A percentile compares a stretch with the other conserved stretches of the same genome.
Evolutionary conservation across 2,797 vertebrate species (phyloP).

Genomic region (Eutrigla gurnardus): DNA sequence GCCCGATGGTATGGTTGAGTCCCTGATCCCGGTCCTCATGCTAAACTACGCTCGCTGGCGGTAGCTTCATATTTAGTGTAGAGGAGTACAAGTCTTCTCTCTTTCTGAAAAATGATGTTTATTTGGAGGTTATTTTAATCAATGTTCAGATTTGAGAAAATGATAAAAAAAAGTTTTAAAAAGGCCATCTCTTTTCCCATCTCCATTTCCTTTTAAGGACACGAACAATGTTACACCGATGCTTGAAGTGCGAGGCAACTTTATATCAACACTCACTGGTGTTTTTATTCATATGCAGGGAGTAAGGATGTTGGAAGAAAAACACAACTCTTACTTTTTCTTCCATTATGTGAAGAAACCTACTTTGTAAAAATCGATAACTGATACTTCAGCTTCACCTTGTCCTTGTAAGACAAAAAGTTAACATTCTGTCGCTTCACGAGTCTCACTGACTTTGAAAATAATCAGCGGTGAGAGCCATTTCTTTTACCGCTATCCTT

Average conservation of each 20-base stretch:
- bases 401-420: slow-evolving; percentile 17
- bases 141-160: no score
- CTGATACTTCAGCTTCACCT: slow-evolving; percentile 3
- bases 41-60: no score
- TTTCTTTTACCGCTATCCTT: slow-evolving; percentile 23
- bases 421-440: slow-evolving; percentile 5
- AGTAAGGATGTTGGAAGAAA: neutral
- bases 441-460: slow-evolving; percentile 13
- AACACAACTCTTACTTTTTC: neutral
- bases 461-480: slow-evolving; percentile 12
- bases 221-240: neutral
- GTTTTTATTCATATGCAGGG: neutral
- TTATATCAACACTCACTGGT: neutral
- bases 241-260: neutral
- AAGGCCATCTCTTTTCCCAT: neutral
- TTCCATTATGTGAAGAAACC: neutral
- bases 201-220: neutral
- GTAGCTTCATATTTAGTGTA: no score
- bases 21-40: no score
- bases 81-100: no score
- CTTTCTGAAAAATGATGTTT: no score
- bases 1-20: no score
- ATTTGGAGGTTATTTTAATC: no score
- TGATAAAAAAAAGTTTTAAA: neutral
- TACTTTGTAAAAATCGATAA: slow-evolving; percentile 16